Evolutionary conservation across 2,113 vertebrate genomes (phyloP).

Genomic region (Otis tarda): DNA sequence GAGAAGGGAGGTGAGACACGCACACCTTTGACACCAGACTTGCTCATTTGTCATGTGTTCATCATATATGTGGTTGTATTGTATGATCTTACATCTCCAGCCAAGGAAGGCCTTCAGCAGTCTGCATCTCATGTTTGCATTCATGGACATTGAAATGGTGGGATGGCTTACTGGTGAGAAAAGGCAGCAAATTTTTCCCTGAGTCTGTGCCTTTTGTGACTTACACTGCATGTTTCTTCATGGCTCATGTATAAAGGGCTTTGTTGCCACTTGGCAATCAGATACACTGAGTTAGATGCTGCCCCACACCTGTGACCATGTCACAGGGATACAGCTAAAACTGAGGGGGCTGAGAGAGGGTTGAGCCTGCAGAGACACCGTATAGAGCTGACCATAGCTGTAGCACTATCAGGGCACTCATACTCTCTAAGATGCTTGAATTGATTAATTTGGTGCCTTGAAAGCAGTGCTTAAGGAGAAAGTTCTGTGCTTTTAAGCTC

Average conservation of each 20-base stretch:
- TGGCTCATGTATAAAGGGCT: neutral
- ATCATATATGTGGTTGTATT: neutral
- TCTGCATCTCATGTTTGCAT: neutral
- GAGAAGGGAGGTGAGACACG: neutral
- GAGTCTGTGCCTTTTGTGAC: neutral
- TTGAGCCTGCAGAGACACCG: neutral
- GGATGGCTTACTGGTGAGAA: neutral
- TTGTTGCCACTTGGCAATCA: neutral
- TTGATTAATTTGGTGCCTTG: neutral
- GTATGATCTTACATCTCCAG: neutral
- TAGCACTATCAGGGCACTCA: neutral
- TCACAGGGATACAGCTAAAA: neutral
- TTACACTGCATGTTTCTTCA: neutral
- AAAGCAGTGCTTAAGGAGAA: neutral
- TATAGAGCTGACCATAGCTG: neutral
- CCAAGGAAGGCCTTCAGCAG: neutral
- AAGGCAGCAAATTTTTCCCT: neutral
- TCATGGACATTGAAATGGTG: neutral
- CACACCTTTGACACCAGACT: neutral
- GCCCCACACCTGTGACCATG: neutral
- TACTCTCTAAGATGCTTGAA: neutral
- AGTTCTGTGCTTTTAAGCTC: neutral
- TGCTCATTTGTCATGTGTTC: neutral
- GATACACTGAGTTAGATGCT: neutral
- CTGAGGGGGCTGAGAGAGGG: neutral